Evolutionary conservation across 1,140 invertebrate species (phyloP).

Genomic region (Eumaeus atala): DNA sequence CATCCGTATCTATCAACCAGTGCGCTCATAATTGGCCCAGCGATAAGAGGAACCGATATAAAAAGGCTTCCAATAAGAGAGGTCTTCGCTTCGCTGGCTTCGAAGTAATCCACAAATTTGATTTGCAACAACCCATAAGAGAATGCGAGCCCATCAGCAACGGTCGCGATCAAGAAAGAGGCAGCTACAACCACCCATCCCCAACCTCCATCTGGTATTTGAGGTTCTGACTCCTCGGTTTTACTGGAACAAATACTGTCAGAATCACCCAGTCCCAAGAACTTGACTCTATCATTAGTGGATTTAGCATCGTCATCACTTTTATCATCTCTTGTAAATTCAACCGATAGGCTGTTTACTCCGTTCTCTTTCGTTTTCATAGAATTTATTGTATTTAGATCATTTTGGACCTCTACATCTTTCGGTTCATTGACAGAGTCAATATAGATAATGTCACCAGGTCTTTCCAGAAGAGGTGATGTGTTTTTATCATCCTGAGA

Average conservation of each 20-base stretch:
- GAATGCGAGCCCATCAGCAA: slow-evolving; percentile 94
- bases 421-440: slow-evolving; percentile 39
- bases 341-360: slow-evolving; percentile 43
- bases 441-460: slow-evolving; percentile 51
- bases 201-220: slow-evolving; percentile 84
- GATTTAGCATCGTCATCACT: slow-evolving; percentile 53
- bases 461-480: slow-evolving; percentile 51
- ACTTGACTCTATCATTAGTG: slow-evolving; percentile 68
- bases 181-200: slow-evolving; percentile 93
- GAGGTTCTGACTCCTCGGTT: slow-evolving; percentile 60
- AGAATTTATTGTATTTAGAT: slow-evolving; percentile 58
- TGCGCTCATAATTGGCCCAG: slow-evolving; percentile 90
- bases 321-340: slow-evolving; percentile 49
- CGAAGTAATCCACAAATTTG: slow-evolving; percentile 88
- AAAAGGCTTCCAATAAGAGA: slow-evolving; percentile 92
- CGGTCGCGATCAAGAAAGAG: slow-evolving; percentile 89
- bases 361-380: slow-evolving; percentile 51
- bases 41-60: slow-evolving; percentile 90
- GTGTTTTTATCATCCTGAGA: slow-evolving; percentile 69
- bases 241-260: slow-evolving; percentile 71
- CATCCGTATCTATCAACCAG: slow-evolving; percentile 92
- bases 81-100: slow-evolving; percentile 85
- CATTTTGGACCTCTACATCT: slow-evolving; percentile 39
- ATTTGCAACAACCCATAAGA: slow-evolving; percentile 93
- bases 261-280: slow-evolving; percentile 67